A percentile compares a stretch with the other conserved stretches of the same genome.
phyloP scores from a whole-genome alignment of 2,113 vertebrate genomes.

The Hiodon alosoides region DNA sequence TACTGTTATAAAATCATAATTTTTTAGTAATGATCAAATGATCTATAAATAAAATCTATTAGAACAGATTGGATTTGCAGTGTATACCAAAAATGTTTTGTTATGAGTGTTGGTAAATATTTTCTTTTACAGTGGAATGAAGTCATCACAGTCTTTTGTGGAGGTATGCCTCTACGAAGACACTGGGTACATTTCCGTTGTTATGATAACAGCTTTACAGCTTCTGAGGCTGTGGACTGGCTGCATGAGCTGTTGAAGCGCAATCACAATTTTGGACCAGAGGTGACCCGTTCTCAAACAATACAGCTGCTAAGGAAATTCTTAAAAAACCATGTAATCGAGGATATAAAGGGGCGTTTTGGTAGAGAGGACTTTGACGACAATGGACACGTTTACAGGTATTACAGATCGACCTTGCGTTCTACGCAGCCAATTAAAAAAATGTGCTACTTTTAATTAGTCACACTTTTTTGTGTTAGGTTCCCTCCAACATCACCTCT shows the following conservation, averaged over 20 bases:
- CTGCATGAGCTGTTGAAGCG: constrained; percentile 64
- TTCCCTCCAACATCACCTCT: constrained; percentile 76
- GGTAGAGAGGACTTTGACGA: constrained; percentile 80
- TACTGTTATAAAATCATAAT: too few species aligned
- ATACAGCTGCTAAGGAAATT: constrained; percentile 78
- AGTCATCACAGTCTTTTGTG: constrained; percentile 73
- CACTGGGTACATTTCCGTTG: constrained; percentile 76
- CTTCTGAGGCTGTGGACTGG: constrained; percentile 69
- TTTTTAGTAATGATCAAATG: too few species aligned
- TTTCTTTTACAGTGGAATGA: constrained; percentile 72
- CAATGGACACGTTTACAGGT: constrained; percentile 75
- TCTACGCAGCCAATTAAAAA: too few species aligned
- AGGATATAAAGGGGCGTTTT: constrained; percentile 79
- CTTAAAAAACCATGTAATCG: constrained; percentile 78
- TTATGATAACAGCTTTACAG: constrained; percentile 72
- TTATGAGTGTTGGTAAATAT: background rate
- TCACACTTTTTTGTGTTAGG: background rate
- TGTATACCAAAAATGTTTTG: background rate
- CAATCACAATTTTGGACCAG: constrained; percentile 78
- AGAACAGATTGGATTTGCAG: background rate
- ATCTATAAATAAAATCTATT: too few species aligned
- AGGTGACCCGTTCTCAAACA: constrained; percentile 73
- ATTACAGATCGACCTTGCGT: constrained; percentile 6
- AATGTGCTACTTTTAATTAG: background rate
- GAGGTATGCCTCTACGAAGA: constrained; percentile 68